Evolutionary conservation across 2,113 vertebrate species (phyloP), one percentile per base, ranked within the genome.

Genomic region (Malurus cyaneus): DNA sequence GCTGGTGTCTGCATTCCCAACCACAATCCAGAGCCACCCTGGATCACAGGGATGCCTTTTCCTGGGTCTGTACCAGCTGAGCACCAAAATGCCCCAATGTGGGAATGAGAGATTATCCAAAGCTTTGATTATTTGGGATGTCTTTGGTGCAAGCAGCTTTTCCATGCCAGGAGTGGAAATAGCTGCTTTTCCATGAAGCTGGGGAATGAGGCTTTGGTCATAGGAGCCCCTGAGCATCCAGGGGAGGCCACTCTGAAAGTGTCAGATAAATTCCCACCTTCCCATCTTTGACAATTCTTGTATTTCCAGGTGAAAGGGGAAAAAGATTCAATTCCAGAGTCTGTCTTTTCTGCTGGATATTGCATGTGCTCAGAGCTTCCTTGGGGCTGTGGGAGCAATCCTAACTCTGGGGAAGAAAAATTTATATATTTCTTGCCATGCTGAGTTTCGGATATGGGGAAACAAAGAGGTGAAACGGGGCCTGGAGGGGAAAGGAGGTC

Each of bases 291-390:
- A 29, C 19, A 76, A 6, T 36, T 70, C 31, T 74, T 73, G 36
- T 9, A 12, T 67, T 59, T 85, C 15, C 26, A 54, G 19, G 19
- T 50, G 52, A 67, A n/a, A 10, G 39, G 14, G 4, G 3, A 0
- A 8, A 26, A 34, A 7, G 11, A 12, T 18, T 8, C 19, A 64
- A 1, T 71, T 71, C 23, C 44, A 59, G 83, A n/a, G 20, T 62
- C 26, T 81, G 39, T 66, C 12, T 44, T 80, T 52, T 3, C 9
- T 6, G 3, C 4, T 64, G 57, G 62, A 16, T 76, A 12, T 5
- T 0, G 1, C 7, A n/a, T 16, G 62, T 41, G 25, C 24, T 26
- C 44, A 0, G 2, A 47, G n/a, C 12, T 44, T 49, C 49, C n/a
- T 44, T 54, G 26, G 53, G 29, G 32, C 53, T 47, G 18, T 5